Evolutionary conservation across 2,797 vertebrate genomes (phyloP), one percentile per base, ranked within the genome.

Genomic region (Sebastes taczanowskii): DNA sequence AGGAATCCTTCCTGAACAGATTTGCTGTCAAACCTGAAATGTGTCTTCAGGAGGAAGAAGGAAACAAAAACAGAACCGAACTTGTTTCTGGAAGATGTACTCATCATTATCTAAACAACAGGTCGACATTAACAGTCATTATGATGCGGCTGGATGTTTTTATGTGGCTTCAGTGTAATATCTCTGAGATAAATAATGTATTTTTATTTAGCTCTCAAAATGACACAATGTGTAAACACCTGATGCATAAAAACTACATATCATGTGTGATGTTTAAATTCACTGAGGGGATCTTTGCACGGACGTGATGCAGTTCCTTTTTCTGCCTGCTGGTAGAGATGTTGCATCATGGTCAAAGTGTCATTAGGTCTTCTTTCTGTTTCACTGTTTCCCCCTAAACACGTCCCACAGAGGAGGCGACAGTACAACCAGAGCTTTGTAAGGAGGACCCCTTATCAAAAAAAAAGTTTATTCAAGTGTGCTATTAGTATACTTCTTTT

Each of bases 21-120:
- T 63, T 27, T 72, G 78, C 61, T 53, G 87, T 87, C 80, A 80
- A 91, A 92, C 89, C 83, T 86, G 91, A 92, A 90, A 87, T 71
- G 49, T 56, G 16, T 79, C 80, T 85, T 79, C n/a, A 82, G 7
- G 53, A 85, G 81, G 83, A 88, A 89, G 80, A 58, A 85, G 82
- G 84, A 87, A 87, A 80, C 35, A 77, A 75, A 79, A 77, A 38
- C 38, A 70, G 2, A 52, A 30, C 53, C 49, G 3, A 52, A 71
- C 25, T 59, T 13, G 27, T 66, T 60, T 67, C 32, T 80, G 16
- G 22, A 82, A 81, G 72, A 78, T 53, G 1, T 25, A 14, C 20
- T 66, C 1, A 7, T 46, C 42, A n/a, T 49, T 52, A 20, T 22
- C 8, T 9, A 25, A 74, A 55, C n/a, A 46, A 61, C 18, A 42